Evolutionary conservation across 2,888 invertebrate genomes (phyloP), one percentile per base, ranked within the genome.

Genomic region (Pterostichus niger): DNA sequence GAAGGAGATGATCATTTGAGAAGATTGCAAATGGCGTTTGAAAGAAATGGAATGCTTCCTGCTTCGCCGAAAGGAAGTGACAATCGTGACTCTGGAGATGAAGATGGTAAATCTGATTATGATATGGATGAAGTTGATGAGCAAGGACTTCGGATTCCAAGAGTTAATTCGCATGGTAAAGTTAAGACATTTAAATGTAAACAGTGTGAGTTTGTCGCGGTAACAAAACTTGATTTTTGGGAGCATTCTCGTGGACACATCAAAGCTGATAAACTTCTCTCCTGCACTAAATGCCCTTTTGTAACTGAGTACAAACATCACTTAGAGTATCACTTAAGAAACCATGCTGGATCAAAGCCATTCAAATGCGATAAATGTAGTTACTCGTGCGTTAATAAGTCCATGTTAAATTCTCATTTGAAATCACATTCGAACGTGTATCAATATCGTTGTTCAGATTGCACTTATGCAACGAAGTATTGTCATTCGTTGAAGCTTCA

Each of bases 261-360:
- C 87, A 97, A 97, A 87, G 94, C 94, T 0, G 99, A 99, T 86
- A 98, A 98, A 88, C 93, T 97, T 86, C 91, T 99, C 35, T 94
- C 94, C 84, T 99, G 99, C 88, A 95, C 96, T 4, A 94, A 96
- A 87, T 99, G 99, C 88, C 96, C 97, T 0, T 99, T 99, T 88
- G 98, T 99, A 3, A 99, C 99, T 0, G 99, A 99, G 89, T 97
- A 98, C 91, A 99, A 99, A 88, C 99, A 99, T 89, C 99, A 99
- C 87, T 91, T 99, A 84, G 99, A 99, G 89, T 99, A 99, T 88
- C 99, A 99, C 89, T 93, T 98, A 89, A 93, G 97, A 59, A 99
- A 99, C 89, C 99, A 99, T 90, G 93, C 95, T 87, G 98, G 98
- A 52, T 95, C 96, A 0, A 99, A 99, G 88, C 99, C 99, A 0